Percentiles rank a stretch among this genome's conserved stretches.
Evolutionary conservation across 2,888 invertebrate species (phyloP).

Genomic region (Oasisia sp.): DNA sequence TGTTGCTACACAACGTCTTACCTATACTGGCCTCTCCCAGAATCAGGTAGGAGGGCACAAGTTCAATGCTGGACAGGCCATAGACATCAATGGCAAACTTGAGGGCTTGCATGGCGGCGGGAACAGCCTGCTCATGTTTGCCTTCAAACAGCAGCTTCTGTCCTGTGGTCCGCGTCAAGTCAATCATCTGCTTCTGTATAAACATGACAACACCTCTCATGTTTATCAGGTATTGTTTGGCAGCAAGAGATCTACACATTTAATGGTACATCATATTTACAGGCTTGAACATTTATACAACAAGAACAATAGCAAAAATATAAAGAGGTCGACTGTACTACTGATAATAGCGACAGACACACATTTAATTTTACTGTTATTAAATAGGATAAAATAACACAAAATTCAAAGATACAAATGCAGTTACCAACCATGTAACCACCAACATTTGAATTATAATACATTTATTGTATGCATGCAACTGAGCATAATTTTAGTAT

Average conservation of each 20-base stretch:
- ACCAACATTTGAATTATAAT: no score
- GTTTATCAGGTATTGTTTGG: no score
- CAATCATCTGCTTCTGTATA: conserved; percentile 60
- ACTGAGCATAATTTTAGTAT: no score
- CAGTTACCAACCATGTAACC: no score
- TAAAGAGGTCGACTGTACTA: not conserved
- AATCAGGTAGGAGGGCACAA: conserved; percentile 66
- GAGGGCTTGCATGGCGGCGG: conserved; percentile 66
- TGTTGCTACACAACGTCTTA: conserved; percentile 35
- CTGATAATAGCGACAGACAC: no score
- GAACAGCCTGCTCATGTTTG: conserved; percentile 65
- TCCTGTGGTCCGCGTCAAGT: conserved; percentile 63
- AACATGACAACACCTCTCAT: not conserved
- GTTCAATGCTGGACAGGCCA: conserved; percentile 64
- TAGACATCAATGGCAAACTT: conserved; percentile 65
- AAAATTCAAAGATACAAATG: no score
- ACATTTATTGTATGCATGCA: no score
- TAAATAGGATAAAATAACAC: not conserved
- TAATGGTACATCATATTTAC: no score
- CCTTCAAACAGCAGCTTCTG: conserved; percentile 65
- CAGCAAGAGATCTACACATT: no score
- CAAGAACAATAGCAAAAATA: conserved; percentile 13
- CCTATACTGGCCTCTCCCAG: conserved; percentile 66
- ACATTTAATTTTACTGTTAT: not conserved
- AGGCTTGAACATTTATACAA: not conserved